These are phyloP conservation scores for Lepidurus packardi DNA, from an alignment of 1,140 invertebrate genomes.

Conservation along the genomic window DNA sequence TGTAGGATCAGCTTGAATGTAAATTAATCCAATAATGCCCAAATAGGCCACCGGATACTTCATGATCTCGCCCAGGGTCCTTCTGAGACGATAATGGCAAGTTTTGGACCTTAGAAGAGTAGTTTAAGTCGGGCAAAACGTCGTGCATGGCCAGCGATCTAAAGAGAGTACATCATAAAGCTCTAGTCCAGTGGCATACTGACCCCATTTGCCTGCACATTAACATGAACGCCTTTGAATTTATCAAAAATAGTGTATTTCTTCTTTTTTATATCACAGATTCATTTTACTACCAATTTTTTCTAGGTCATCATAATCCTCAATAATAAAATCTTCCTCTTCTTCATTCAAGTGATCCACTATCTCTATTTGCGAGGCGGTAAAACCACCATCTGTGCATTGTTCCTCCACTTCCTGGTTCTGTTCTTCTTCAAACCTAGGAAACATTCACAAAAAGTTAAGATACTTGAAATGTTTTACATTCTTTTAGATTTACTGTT, in stretches of 20 bases:
- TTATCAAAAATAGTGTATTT: not conserved
- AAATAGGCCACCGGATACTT: not conserved
- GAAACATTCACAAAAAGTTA: not conserved
- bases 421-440: not conserved
- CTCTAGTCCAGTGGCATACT: not conserved
- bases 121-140: not conserved
- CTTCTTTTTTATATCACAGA: not conserved
- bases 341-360: not conserved
- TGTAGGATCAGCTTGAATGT: not conserved
- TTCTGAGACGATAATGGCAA: not conserved
- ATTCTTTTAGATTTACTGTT: not conserved
- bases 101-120: not conserved
- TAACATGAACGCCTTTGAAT: not conserved
- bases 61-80: not conserved
- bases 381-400: not conserved
- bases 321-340: slow-evolving; percentile 1
- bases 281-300: not conserved
- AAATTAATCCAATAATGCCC: not conserved
- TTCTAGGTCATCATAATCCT: slow-evolving; percentile 11
- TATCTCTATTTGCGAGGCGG: not conserved
- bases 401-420: not conserved
- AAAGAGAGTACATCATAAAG: not conserved
- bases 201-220: not conserved
- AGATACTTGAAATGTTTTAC: not conserved
- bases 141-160: not conserved